Evolutionary conservation across 1,140 invertebrate genomes (phyloP).

Genomic region (Magallana gigas): DNA sequence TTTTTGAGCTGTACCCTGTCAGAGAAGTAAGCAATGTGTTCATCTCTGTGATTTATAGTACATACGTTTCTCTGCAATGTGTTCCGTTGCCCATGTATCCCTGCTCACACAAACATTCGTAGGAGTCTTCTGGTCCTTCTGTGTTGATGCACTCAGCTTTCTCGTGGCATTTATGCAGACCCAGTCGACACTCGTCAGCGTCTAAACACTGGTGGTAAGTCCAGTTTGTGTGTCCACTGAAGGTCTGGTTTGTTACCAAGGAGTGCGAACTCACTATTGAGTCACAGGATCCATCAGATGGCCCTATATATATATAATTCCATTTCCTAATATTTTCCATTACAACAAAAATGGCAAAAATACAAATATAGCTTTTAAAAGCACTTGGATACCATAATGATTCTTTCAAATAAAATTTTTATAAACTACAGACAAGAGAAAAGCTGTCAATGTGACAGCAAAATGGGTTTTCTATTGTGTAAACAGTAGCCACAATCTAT

Average conservation of each 20-base stretch:
- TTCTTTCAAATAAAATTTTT: neutral
- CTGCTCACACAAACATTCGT: slow-evolving; percentile 87
- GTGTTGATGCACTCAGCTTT: slow-evolving; percentile 96
- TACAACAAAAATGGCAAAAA: too few species aligned
- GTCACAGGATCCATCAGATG: slow-evolving; percentile 62
- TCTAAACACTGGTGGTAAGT: slow-evolving; percentile 95
- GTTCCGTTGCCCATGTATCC: slow-evolving; percentile 93
- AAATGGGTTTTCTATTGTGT: too few species aligned
- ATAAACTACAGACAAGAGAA: too few species aligned
- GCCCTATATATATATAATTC: slow-evolving; percentile 55
- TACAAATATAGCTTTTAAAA: too few species aligned
- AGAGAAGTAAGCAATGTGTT: too few species aligned
- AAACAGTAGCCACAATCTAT: too few species aligned
- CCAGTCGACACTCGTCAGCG: slow-evolving; percentile 94
- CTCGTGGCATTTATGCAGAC: slow-evolving; percentile 91
- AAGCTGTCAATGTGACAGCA: too few species aligned
- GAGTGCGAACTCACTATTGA: slow-evolving; percentile 52
- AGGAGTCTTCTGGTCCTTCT: slow-evolving; percentile 85
- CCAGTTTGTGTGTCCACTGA: slow-evolving; percentile 84
- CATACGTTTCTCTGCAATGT: slow-evolving; percentile 88
- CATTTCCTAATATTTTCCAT: neutral
- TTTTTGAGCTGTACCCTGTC: too few species aligned
- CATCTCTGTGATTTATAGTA: neutral
- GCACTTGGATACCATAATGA: too few species aligned
- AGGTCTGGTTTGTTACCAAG: slow-evolving; percentile 59